A percentile compares a stretch with the other conserved stretches of the same genome.
phyloP scores from a whole-genome alignment of 2,797 vertebrate species.

The Pteropus rufus region DNA sequence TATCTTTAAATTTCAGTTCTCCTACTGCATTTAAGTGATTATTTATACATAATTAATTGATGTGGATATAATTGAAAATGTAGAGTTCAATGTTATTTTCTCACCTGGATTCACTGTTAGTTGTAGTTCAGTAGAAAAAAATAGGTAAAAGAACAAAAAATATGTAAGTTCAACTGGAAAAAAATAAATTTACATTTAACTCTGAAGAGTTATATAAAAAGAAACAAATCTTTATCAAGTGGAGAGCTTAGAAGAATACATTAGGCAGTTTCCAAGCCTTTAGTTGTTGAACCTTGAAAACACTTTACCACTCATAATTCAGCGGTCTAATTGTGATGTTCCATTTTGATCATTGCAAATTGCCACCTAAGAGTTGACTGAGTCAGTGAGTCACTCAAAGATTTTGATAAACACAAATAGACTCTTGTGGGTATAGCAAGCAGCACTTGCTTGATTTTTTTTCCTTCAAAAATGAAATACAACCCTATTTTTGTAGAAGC shows the following conservation, averaged over 20 bases:
- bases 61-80: background rate
- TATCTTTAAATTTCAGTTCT: constrained; percentile 7
- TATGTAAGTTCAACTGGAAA: background rate
- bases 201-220: background rate
- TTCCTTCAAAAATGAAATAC: constrained; percentile 23
- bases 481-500: background rate
- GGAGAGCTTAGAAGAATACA: background rate
- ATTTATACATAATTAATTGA: constrained; percentile 20
- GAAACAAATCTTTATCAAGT: background rate
- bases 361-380: background rate
- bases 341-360: background rate
- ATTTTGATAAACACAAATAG: background rate
- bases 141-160: constrained; percentile 13
- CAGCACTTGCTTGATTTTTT: background rate
- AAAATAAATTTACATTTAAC: background rate
- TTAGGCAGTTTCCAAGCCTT: background rate
- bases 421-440: background rate
- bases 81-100: constrained; percentile 39
- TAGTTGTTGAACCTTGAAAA: background rate
- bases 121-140: background rate
- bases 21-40: background rate
- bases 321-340: background rate
- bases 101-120: constrained; percentile 21
- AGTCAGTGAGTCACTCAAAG: background rate
- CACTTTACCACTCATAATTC: background rate